Evolutionary conservation across 1,140 invertebrate species (phyloP).

Genomic region (Drosophila suzukii): DNA sequence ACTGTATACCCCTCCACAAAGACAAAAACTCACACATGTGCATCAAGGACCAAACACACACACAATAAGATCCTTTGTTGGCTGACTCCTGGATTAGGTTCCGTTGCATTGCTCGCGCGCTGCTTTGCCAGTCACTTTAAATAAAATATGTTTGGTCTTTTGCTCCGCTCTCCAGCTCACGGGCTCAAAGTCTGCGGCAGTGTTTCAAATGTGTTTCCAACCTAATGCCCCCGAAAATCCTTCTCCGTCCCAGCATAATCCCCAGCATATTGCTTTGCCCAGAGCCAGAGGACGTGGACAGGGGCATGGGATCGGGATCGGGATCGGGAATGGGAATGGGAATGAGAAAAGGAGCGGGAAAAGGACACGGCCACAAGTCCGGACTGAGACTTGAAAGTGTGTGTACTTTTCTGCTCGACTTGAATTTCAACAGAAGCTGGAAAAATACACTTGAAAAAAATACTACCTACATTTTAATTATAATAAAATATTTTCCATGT

Average conservation of each 20-base stretch:
- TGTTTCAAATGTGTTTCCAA: constrained; percentile 83
- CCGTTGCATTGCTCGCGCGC: constrained; percentile 63
- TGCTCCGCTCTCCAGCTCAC: constrained; percentile 28
- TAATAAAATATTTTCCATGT: too few species aligned
- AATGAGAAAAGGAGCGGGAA: constrained; percentile 29
- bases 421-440: constrained; percentile 64
- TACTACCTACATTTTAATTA: background rate
- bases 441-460: background rate
- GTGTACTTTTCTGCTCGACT: constrained; percentile 82
- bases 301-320: constrained; percentile 17
- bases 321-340: background rate
- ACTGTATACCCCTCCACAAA: constrained; percentile 29
- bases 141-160: constrained; percentile 80
- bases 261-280: constrained; percentile 78
- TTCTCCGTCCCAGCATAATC: constrained; percentile 65
- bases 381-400: constrained; percentile 69
- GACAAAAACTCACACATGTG: constrained; percentile 17
- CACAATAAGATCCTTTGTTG: constrained; percentile 68
- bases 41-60: constrained; percentile 20
- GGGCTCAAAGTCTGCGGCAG: constrained; percentile 54
- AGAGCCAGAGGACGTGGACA: constrained; percentile 37
- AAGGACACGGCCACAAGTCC: constrained; percentile 26
- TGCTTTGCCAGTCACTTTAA: constrained; percentile 75
- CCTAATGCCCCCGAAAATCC: constrained; percentile 82
- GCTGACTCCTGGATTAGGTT: constrained; percentile 68